Conservation (phyloP, 2,113 vertebrate species). For the Prunella himalayana region DNA sequence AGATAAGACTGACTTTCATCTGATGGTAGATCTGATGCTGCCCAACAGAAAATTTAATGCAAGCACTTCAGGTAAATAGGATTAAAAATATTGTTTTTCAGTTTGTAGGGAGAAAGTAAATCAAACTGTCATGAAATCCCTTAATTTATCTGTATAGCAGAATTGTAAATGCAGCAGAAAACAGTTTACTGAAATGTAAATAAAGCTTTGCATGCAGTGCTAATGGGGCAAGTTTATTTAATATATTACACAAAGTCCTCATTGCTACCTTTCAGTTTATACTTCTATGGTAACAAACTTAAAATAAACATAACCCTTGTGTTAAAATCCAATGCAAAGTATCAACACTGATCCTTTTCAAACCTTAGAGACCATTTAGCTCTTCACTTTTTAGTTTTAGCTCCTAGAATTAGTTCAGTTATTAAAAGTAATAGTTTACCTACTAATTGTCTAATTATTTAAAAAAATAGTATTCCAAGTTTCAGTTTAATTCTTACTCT, state of each 20-base stretch:
- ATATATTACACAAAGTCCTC: slow-evolving; percentile 68
- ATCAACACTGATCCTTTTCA: slow-evolving; percentile 5
- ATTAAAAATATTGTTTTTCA: slow-evolving; percentile 40
- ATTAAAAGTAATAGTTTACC: background rate
- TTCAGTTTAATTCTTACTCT: background rate
- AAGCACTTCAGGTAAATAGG: slow-evolving; percentile 7
- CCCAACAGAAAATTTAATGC: background rate
- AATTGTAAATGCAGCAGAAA: slow-evolving; percentile 71
- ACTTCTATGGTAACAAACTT: slow-evolving; percentile 75
- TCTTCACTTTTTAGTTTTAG: background rate
- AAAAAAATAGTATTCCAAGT: background rate
- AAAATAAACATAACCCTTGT: slow-evolving; percentile 65
- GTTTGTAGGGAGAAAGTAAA: slow-evolving; percentile 32
- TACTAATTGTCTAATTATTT: background rate
- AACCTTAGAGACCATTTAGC: background rate
- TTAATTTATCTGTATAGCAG: slow-evolving; percentile 69
- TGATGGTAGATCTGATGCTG: background rate
- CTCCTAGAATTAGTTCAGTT: background rate
- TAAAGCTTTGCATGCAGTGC: slow-evolving; percentile 38
- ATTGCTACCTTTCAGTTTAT: slow-evolving; percentile 75
- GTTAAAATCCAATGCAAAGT: slow-evolving; percentile 60
- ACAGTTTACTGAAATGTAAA: slow-evolving; percentile 75
- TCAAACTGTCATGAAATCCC: slow-evolving; percentile 15
- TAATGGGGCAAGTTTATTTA: slow-evolving; percentile 73
- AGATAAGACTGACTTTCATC: slow-evolving; percentile 3